These are phyloP conservation scores for Drosophila rubida DNA, from an alignment of 2,888 invertebrate genomes.

Conservation along the genomic window DNA sequence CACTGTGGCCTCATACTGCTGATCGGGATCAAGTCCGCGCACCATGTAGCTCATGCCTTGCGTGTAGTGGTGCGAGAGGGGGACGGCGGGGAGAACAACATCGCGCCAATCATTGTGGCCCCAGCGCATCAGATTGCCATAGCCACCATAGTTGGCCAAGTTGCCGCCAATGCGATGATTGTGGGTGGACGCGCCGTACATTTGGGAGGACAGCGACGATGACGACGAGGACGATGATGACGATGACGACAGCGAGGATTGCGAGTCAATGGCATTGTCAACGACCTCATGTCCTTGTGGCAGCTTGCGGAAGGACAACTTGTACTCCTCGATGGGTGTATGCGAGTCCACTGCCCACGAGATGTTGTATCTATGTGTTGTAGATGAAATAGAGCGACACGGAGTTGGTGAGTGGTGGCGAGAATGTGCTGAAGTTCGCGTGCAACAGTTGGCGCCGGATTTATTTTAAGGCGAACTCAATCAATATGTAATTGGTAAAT, in stretches of 20 bases:
- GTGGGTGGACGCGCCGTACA: constrained; percentile 77
- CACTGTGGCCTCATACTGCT: constrained; percentile 89
- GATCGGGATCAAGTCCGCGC: constrained; percentile 88
- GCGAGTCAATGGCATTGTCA: constrained; percentile 85
- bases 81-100: constrained; percentile 87
- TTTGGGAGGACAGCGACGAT: constrained; percentile 69
- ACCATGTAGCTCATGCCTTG: constrained; percentile 89
- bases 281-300: constrained; percentile 86
- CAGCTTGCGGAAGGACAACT: constrained; percentile 88
- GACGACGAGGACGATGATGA: constrained; percentile 80
- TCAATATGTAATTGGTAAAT: constrained; percentile 78
- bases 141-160: constrained; percentile 77
- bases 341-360: constrained; percentile 89
- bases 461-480: constrained; percentile 60
- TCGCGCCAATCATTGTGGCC: constrained; percentile 87
- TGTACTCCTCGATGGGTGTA: constrained; percentile 89
- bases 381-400: constrained; percentile 20
- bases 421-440: constrained; percentile 35
- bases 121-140: constrained; percentile 84
- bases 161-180: constrained; percentile 82
- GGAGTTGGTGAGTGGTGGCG: constrained; percentile 33
- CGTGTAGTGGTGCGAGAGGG: constrained; percentile 86
- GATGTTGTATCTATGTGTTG: constrained; percentile 87
- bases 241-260: constrained; percentile 77
- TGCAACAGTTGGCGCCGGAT: constrained; percentile 73